Evolutionary conservation across 1,140 invertebrate genomes (phyloP), one percentile per base, ranked within the genome.

Genomic region (Tetramorium parvispinum): DNA sequence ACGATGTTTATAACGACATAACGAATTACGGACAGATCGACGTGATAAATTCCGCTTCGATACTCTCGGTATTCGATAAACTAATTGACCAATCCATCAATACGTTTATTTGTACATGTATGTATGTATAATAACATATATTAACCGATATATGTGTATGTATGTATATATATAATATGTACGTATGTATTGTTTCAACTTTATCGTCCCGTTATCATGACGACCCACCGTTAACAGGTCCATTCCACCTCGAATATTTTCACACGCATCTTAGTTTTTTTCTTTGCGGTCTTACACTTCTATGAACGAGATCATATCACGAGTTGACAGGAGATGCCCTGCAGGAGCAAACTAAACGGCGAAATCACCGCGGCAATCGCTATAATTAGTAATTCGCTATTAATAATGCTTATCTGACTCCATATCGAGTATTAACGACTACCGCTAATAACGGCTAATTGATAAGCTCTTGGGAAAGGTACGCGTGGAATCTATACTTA

Each of bases 21-120:
- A 89, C 86, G 82, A 89, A 73, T 91, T 85, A 87, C 61, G 5
- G 79, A 77, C n/a, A 78, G 88, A 89, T 90, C 76, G 16, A 51
- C 1, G 27, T 61, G 77, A 88, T 89, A 89, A 91, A 88, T 82
- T 86, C 65, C 83, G 57, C 82, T 71, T 70, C 27, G 88, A 86
- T 89, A 88, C 87, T 86, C 89, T 49, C 59, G 71, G 86, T 77
- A 89, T 89, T 91, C 85, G 82, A 91, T 91, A 91, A 91, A 82
- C 82, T 90, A 90, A 90, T 85, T 87, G 79, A 85, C 79, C 79
- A 65, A 86, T 86, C 70, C 53, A 55, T 32, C 57, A 63, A 70
- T 70, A 53, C 65, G 13, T 16, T 40, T 10, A 8, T 40, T n/a
- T 40, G 11, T 11, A 10, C 1, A 32, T 2, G 7, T 37, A 16